These are phyloP conservation scores for Branchinecta sandiegonensis DNA, from an alignment of 2,888 invertebrate genomes.

Conservation along the genomic window DNA sequence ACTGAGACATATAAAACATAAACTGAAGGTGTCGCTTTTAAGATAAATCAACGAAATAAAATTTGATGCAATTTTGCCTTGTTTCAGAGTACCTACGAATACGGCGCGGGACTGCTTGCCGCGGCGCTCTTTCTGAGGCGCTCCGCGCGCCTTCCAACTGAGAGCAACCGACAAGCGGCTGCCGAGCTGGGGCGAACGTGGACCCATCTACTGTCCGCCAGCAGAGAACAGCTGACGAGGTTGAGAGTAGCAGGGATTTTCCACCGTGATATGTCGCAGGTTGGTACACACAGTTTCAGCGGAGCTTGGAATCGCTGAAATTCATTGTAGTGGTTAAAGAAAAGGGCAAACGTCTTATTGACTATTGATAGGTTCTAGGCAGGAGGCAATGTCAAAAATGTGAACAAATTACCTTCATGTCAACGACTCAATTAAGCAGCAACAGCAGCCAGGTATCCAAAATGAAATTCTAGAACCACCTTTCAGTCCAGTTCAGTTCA, in stretches of 20 bases:
- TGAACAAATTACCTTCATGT: too few species aligned
- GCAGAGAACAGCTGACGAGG: slow-evolving; percentile 59
- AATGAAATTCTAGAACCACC: too few species aligned
- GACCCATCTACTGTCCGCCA: slow-evolving; percentile 50
- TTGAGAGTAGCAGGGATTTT: slow-evolving; percentile 59
- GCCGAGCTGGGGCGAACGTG: slow-evolving; percentile 48
- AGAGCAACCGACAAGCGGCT: slow-evolving; percentile 43
- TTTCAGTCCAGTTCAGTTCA: too few species aligned
- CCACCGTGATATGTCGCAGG: slow-evolving; percentile 46
- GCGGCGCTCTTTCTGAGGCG: slow-evolving; percentile 56
- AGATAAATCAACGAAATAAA: neutral
- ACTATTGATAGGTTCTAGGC: too few species aligned
- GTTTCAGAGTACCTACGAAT: slow-evolving; percentile 58
- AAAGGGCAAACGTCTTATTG: too few species aligned
- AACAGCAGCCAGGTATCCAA: too few species aligned
- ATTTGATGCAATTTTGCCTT: neutral
- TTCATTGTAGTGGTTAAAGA: too few species aligned
- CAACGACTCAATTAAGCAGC: too few species aligned
- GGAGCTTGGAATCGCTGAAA: too few species aligned
- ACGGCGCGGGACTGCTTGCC: slow-evolving; percentile 59
- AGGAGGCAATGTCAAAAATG: too few species aligned
- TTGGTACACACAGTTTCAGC: slow-evolving; percentile 27
- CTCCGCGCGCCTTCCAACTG: slow-evolving; percentile 49
- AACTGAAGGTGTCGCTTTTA: neutral
- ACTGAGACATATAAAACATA: too few species aligned